Evolutionary conservation across 1,140 invertebrate species (phyloP), one percentile per base, ranked within the genome.

Genomic region (Calosoma granatense): DNA sequence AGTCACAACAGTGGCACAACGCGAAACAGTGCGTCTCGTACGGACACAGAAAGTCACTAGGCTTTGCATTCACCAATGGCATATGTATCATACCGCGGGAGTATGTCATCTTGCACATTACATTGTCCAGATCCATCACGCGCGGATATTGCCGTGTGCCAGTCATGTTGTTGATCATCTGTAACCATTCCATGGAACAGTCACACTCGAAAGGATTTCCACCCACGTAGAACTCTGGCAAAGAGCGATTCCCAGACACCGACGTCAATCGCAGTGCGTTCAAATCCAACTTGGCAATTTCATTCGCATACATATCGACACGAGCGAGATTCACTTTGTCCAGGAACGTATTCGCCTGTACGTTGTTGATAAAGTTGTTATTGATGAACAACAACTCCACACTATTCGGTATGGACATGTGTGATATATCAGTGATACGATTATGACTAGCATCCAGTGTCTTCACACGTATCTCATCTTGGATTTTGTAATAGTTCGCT

Each of bases 21-120:
- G 92, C 86, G 72, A 94, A 94, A 75, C 92, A 95, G 72, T 95
- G 92, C 26, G 88, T 89, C 63, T 90, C 86, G 74, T 96, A 96
- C 55, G 83, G 83, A 70, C 92, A 96, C 61, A 96, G 77, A 73
- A 94, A 95, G 65, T 94, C 86, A 63, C 87, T 83, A 1, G 87
- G 78, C 59, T 83, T 81, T 51, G 82, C 70, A 0, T 77, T 74
- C 19, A 81, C 84, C 59, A 87, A 71, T 1, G 87, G 79, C 65
- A 88, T 78, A 58, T 87, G 82, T 17, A 82, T 75, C 62, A 76
- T 78, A 36, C 84, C 81, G 17, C 85, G 76, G 2, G 85, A 85
- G 58, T 90, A 86, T 4, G 87, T 86, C 74, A 90, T 84, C 61
- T 84, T 82, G 69, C 90, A 93, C 78, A 90, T 81, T 15, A 91